Percentiles rank a stretch among this genome's conserved stretches.
Conservation (phyloP, 2,888 invertebrate genomes). For the Agonum fuliginosum region DNA sequence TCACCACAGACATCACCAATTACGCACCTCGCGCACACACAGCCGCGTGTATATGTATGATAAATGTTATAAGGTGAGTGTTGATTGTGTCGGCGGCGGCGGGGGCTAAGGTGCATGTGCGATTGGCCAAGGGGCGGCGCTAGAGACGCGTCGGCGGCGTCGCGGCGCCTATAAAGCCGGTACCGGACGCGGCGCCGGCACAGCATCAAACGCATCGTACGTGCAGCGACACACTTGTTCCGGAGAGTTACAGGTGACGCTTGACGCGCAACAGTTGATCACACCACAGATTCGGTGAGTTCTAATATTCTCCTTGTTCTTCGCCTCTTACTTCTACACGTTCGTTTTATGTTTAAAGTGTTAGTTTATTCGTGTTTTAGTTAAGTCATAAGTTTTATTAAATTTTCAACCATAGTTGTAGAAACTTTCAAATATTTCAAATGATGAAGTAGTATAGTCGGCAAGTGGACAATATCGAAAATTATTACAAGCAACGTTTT, state of each 20-base stretch:
- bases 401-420: too few relatives aligned
- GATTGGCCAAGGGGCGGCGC: conserved; percentile 16
- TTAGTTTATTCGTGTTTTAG: too few relatives aligned
- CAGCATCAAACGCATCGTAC: conserved; percentile 13
- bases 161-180: conserved; percentile 31
- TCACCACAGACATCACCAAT: background rate
- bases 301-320: too few relatives aligned
- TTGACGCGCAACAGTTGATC: conserved; percentile 19
- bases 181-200: background rate
- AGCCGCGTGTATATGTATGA: background rate
- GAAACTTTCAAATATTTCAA: too few relatives aligned
- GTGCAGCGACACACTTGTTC: background rate
- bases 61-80: conserved; percentile 11
- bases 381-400: too few relatives aligned
- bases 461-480: too few relatives aligned
- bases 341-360: too few relatives aligned
- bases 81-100: background rate
- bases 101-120: background rate
- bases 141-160: conserved; percentile 16
- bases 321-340: too few relatives aligned
- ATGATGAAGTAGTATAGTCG: too few relatives aligned
- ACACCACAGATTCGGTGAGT: background rate
- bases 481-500: too few relatives aligned
- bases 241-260: background rate
- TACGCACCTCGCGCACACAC: background rate